Evolutionary conservation across 2,888 invertebrate genomes (phyloP), one percentile per base, ranked within the genome.

Genomic region (Ischnura elegans): DNA sequence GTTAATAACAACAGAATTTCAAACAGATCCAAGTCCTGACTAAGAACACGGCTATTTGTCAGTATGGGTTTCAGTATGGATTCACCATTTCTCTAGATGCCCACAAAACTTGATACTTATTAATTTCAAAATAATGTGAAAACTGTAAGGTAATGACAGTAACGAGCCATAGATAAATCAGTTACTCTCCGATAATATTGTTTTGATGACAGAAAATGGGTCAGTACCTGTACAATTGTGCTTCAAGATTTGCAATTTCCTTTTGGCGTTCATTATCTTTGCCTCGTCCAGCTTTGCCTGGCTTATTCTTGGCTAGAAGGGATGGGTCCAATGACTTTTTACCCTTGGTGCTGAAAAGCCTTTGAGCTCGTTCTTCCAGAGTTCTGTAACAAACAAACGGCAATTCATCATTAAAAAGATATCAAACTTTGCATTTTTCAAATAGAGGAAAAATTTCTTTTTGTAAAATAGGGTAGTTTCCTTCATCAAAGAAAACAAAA

Each of bases 301-400:
- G 97, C 94, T 98, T 98, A 94, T 98, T 98, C 95, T 99, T 99
- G 0, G 99, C 99, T 95, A 99, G 97, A 93, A 99, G 96, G 36
- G 98, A 97, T 47, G 99, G 98, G 96, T 99, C 99, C 87, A 99
- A 96, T 19, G 99, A 98, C 93, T 98, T 98, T 95, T 99, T 97
- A 0, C 99, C 99, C 96, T 99, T 99, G 0, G 99, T 99, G 94
- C 98, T 98, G 95, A 99, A 99, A 94, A 99, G 96, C 94, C 99
- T 97, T 95, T 99, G 99, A 0, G 99, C 99, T 95, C 99, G 97
- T 96, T 99, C 99, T 96, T 99, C 99, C 93, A 99, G 96, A 8
- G 99, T 99, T 0, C 97, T 97, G 94, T 25, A 95, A 95, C 19
- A 94, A 86, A 29, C 29, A 87, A 61, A 55, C n/a, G 25, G 25